phyloP scores from a whole-genome alignment of 1,140 invertebrate species.

The Nasonia longicornis region DNA sequence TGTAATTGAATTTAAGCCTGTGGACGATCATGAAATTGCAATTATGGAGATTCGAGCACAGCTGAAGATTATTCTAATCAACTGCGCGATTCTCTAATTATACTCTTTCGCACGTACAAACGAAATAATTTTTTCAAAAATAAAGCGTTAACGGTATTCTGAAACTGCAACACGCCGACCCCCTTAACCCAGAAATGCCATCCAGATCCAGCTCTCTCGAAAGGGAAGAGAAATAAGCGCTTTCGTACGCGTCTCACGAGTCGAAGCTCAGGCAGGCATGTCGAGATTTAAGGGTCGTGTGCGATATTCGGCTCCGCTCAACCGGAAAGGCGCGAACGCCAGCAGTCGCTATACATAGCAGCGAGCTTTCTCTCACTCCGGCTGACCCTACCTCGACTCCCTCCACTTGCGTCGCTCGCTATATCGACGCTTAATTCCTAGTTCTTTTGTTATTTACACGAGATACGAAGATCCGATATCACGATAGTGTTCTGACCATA shows the following conservation, averaged over 20 bases:
- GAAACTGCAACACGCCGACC: too few relatives aligned
- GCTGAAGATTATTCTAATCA: too few relatives aligned
- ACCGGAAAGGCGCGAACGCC: slow-evolving; percentile 8
- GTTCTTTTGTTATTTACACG: neutral
- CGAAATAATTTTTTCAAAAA: too few relatives aligned
- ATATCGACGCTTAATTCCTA: neutral
- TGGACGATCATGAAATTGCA: too few relatives aligned
- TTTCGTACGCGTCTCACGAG: neutral
- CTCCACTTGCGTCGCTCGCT: slow-evolving; percentile 1
- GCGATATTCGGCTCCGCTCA: slow-evolving; percentile 14
- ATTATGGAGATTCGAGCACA: too few relatives aligned
- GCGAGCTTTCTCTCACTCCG: neutral
- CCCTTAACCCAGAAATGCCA: neutral
- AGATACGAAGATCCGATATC: neutral
- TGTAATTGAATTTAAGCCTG: too few relatives aligned
- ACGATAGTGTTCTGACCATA: too few relatives aligned
- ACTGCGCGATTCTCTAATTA: too few relatives aligned
- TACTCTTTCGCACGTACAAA: too few relatives aligned
- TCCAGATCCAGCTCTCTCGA: neutral
- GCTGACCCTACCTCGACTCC: slow-evolving; percentile 10
- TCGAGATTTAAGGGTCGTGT: neutral
- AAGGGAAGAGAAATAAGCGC: neutral
- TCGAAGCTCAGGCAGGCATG: neutral
- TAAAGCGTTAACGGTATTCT: too few relatives aligned
- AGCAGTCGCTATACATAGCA: neutral